Base-by-base conservation (phyloP, 2,797 vertebrate genomes). In the Thunnus albacares region DNA sequence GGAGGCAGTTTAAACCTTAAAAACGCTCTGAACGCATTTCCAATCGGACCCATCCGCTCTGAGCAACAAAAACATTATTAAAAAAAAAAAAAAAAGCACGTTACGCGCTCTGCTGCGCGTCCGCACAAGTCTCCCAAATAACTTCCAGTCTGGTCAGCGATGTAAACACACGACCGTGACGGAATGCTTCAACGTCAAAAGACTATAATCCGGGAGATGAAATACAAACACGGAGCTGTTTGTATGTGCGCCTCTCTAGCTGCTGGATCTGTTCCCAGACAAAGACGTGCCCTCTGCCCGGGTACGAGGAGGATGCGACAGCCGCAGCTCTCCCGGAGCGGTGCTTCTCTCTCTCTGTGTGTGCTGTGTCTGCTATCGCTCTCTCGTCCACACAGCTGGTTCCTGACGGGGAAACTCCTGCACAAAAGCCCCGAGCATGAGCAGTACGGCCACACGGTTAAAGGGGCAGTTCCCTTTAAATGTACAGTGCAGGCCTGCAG, bases 381-480 rank as follows among this genome's bases (percentile, higher is more conserved):
- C 71, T 64, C 26, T 38, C 30, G 69, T 83, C 67, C 85, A 75
- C 84, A 73, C 89, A 81, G 90, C 89, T 90, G 87, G 24, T 70
- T 59, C 43, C 71, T 82, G 79, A 74, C 67, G 17, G 81, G 82
- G 61, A 49, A 79, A 83, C 71, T 90, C 87, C 78, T 68, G 85
- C 83, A 89, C 85, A 80, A 88, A 30, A 88, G 77, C 81, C 77
- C 53, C 71, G 91, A 87, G 91, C 90, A 90, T 85, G 89, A 85
- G 92, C 91, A 90, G 87, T 83, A 30, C 30, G 75, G n/a, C 22
- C 73, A 4, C 58, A 7, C 77, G 76, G 77, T 92, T 93, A 93
- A 93, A 92, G 92, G 90, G 89, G 5, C 90, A 90, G 88, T 60
- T 53, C 87, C 76, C 15, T 70, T 51, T 53, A 79, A 79, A 84